These are phyloP conservation scores for Emys orbicularis DNA, from an alignment of 2,797 vertebrate genomes.

Conservation along the genomic window DNA sequence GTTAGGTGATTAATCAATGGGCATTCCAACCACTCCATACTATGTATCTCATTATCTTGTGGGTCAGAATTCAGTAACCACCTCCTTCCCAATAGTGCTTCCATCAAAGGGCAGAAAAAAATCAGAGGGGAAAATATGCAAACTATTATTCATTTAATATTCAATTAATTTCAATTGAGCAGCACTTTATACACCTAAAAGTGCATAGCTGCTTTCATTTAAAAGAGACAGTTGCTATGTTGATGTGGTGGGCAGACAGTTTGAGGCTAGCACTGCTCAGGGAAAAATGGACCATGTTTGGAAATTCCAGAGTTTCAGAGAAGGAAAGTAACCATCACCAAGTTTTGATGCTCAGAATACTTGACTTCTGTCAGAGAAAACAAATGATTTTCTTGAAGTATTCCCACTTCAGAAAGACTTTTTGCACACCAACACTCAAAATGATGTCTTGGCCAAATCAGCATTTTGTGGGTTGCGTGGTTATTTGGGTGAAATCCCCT, in stretches of 20 bases:
- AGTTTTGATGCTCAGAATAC: neutral
- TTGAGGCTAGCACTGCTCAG: neutral
- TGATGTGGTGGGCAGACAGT: neutral
- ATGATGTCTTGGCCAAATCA: neutral
- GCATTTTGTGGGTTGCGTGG: neutral
- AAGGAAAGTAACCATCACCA: neutral
- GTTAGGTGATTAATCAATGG: no score
- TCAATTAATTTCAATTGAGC: accelerated
- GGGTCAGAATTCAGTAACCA: slow-evolving; percentile 1
- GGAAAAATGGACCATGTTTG: neutral
- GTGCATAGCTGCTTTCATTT: neutral
- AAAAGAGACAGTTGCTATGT: neutral
- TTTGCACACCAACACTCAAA: neutral
- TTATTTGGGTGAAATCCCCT: neutral
- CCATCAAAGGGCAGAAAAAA: neutral
- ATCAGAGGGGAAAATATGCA: neutral
- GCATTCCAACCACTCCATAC: neutral
- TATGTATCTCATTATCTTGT: slow-evolving; percentile 55
- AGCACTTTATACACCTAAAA: neutral
- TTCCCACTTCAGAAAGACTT: neutral
- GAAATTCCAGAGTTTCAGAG: neutral
- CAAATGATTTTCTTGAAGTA: neutral
- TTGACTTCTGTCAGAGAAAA: neutral
- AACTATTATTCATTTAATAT: neutral
- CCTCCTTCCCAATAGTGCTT: slow-evolving; percentile 21